Evolutionary conservation across 2,888 invertebrate species (phyloP), one percentile per base, ranked within the genome.

Genomic region (Crioceris asparagi): DNA sequence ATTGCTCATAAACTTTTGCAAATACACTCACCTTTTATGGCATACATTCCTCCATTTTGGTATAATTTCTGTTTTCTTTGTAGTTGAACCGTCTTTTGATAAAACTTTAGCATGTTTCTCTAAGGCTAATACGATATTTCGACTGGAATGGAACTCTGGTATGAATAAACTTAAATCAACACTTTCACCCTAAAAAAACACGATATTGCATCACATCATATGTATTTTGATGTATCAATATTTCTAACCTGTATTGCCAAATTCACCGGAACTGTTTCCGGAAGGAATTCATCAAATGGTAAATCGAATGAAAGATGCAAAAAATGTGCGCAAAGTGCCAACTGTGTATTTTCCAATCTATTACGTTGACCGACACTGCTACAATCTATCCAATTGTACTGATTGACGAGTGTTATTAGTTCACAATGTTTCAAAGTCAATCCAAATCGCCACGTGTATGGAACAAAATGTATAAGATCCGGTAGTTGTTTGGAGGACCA

Each of bases 351-450:
- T 67, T 94, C 94, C 19, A 61, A 46, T 30, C 60, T 53, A 38
- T 57, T 61, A 36, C 57, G 51, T 62, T 90, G 90, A 53, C 90
- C 86, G 33, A 91, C 88, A 17, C 92, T 92, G 36, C 92, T 90
- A 54, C 96, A 96, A 65, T 98, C 97, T 49, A 98, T 85, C 98
- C 97, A 98, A 65, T 98, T 98, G 64, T 88, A 88, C 60, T 97
- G 91, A 66, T 97, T 98, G 55, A 91, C 83, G 11, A 91, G 69
- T 27, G 92, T 87, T 1, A 96, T 75, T 11, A 98, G 72, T 66
- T 98, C 94, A 65, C 96, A 94, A 64, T 96, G 92, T 62, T 96
- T 93, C 15, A 94, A 67, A 6, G 88, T 71, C 42, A 97, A 69
- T 43, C 83, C 85, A 54, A 98, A 85, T 59, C 87, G 83, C 84